Evolutionary conservation across 2,113 vertebrate genomes (phyloP).

Genomic region (Amia ocellicauda): DNA sequence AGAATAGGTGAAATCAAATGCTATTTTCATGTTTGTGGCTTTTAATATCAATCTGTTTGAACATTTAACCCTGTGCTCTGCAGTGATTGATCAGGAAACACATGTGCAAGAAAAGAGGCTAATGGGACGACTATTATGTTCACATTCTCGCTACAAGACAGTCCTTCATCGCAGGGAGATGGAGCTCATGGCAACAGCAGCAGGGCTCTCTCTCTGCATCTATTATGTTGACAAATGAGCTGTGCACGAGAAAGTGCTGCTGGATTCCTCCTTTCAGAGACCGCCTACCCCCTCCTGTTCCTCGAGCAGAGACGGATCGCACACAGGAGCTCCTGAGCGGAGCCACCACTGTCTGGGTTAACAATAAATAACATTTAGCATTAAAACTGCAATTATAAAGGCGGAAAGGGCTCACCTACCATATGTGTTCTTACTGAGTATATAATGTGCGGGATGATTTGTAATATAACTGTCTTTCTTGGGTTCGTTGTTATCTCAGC

Average conservation of each 20-base stretch:
- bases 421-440: not conserved
- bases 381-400: conserved; percentile 40
- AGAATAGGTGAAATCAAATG: too few species aligned
- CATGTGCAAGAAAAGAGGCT: conserved; percentile 17
- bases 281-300: conserved; percentile 17
- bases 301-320: conserved; percentile 41
- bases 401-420: not conserved
- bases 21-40: too few species aligned
- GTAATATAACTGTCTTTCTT: not conserved
- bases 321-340: conserved; percentile 29
- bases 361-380: conserved; percentile 35
- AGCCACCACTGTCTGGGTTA: conserved; percentile 31
- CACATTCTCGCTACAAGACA: conserved; percentile 29
- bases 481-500: too few species aligned
- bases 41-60: not conserved
- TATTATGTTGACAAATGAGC: conserved; percentile 52
- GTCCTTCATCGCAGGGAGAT: conserved; percentile 24
- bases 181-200: not conserved
- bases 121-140: not conserved
- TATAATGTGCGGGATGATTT: not conserved
- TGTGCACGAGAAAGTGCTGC: conserved; percentile 28
- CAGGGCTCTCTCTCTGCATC: conserved; percentile 20
- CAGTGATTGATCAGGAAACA: conserved; percentile 14
- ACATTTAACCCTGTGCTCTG: not conserved
- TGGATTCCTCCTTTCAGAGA: conserved; percentile 32